Conservation (phyloP, 2,888 invertebrate genomes). For the Catocala sponsa region DNA sequence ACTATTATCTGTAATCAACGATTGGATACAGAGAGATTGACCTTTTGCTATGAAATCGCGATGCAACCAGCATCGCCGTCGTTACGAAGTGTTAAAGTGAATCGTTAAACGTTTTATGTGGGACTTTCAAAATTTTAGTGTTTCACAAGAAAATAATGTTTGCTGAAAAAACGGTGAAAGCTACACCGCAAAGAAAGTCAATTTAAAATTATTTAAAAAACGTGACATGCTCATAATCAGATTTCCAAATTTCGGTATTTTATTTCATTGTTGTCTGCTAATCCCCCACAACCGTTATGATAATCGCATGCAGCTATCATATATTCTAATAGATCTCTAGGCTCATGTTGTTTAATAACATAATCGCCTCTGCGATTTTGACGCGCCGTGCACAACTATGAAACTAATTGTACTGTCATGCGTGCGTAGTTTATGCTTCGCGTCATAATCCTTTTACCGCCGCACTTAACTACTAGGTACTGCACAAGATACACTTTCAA, state of each 20-base stretch:
- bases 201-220: constrained; percentile 30
- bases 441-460: constrained; percentile 51
- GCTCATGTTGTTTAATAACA: constrained; percentile 19
- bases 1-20: constrained; percentile 78
- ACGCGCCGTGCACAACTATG: constrained; percentile 8
- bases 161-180: constrained; percentile 31
- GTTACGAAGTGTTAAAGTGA: constrained; percentile 59
- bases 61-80: constrained; percentile 51
- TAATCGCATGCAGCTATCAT: constrained; percentile 10
- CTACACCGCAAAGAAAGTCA: constrained; percentile 28
- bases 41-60: constrained; percentile 67
- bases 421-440: constrained; percentile 21
- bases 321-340: constrained; percentile 9
- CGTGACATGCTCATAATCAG: constrained; percentile 36
- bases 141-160: constrained; percentile 14
- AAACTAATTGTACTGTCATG: constrained; percentile 31
- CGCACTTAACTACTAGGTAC: constrained; percentile 57
- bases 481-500: constrained; percentile 75
- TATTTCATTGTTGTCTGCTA: constrained; percentile 31
- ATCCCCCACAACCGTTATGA: constrained; percentile 16
- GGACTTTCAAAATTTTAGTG: constrained; percentile 58
- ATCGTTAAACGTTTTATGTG: constrained; percentile 55
- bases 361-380: constrained; percentile 27
- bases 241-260: constrained; percentile 22
- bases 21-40: constrained; percentile 78